phyloP scores from a whole-genome alignment of 1,140 invertebrate genomes.

The Octopus sinensis region DNA sequence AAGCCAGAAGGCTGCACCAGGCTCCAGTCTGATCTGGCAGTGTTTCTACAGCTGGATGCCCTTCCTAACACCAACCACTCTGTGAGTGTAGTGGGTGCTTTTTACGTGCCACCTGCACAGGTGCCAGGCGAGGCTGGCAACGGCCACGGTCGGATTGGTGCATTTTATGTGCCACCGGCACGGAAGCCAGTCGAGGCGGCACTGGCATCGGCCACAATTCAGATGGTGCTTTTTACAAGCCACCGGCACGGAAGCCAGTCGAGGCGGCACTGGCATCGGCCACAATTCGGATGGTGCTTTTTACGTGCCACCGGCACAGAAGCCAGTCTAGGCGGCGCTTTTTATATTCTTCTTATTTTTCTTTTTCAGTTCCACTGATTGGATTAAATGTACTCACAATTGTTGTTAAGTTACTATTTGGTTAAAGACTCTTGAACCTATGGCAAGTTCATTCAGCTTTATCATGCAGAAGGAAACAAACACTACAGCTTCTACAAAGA shows the following conservation, averaged over 20 bases:
- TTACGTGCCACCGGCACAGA: background rate
- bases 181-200: background rate
- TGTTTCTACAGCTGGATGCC: background rate
- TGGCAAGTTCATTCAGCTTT: too few species aligned
- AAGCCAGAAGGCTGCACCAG: too few species aligned
- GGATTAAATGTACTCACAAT: slow-evolving; percentile 79
- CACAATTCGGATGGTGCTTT: background rate
- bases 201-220: background rate
- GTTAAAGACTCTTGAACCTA: slow-evolving; percentile 58
- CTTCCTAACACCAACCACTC: background rate
- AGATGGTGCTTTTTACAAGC: background rate
- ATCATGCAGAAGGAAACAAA: too few species aligned
- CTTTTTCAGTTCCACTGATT: slow-evolving; percentile 83
- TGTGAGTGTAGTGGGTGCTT: too few species aligned
- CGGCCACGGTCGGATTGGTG: background rate
- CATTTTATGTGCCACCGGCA: background rate
- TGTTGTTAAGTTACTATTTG: slow-evolving; percentile 75
- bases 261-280: background rate
- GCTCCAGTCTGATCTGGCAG: background rate
- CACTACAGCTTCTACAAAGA: too few species aligned
- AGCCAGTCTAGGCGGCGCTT: too few species aligned
- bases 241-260: background rate
- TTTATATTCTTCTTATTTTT: slow-evolving; percentile 45
- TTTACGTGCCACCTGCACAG: too few species aligned
- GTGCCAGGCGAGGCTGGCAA: background rate